These are phyloP conservation scores for Cetoscarus ocellatus DNA, from an alignment of 2,797 vertebrate genomes.

Conservation along the genomic window DNA sequence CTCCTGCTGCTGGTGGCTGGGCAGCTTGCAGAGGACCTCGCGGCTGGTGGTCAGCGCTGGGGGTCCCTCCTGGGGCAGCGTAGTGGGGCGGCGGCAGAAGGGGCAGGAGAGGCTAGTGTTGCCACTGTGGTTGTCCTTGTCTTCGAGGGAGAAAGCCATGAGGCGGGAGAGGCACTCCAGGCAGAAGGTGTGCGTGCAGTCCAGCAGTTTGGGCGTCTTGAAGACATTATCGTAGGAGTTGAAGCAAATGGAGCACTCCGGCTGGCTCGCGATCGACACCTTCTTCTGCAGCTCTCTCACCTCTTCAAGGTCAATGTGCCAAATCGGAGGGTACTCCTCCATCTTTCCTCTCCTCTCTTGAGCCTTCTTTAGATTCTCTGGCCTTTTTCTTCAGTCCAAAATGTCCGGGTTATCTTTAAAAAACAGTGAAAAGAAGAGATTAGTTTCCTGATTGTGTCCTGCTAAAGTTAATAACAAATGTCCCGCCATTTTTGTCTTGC, in stretches of 20 bases:
- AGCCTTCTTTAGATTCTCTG: background rate
- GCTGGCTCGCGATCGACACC: slow-evolving; percentile 75
- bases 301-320: slow-evolving; percentile 79
- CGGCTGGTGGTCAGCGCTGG: slow-evolving; percentile 89
- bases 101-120: slow-evolving; percentile 87
- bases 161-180: slow-evolving; percentile 95
- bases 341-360: slow-evolving; percentile 71
- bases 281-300: slow-evolving; percentile 72
- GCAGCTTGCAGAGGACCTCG: slow-evolving; percentile 90
- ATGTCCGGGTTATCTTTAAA: slow-evolving; percentile 29
- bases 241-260: slow-evolving; percentile 97
- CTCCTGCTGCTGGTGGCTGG: slow-evolving; percentile 87
- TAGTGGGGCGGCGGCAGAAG: slow-evolving; percentile 91
- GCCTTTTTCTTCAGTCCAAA: slow-evolving; percentile 6
- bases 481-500: background rate
- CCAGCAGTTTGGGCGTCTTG: slow-evolving; percentile 94
- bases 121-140: slow-evolving; percentile 39
- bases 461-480: background rate
- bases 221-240: slow-evolving; percentile 95
- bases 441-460: slow-evolving; percentile 24
- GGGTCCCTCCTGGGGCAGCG: slow-evolving; percentile 86
- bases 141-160: slow-evolving; percentile 81
- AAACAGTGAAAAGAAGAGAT: slow-evolving; percentile 39
- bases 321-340: slow-evolving; percentile 78
- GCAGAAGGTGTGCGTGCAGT: slow-evolving; percentile 95